These are phyloP conservation scores for Anniella stebbinsi DNA, from an alignment of 2,797 vertebrate species.

Conservation along the genomic window DNA sequence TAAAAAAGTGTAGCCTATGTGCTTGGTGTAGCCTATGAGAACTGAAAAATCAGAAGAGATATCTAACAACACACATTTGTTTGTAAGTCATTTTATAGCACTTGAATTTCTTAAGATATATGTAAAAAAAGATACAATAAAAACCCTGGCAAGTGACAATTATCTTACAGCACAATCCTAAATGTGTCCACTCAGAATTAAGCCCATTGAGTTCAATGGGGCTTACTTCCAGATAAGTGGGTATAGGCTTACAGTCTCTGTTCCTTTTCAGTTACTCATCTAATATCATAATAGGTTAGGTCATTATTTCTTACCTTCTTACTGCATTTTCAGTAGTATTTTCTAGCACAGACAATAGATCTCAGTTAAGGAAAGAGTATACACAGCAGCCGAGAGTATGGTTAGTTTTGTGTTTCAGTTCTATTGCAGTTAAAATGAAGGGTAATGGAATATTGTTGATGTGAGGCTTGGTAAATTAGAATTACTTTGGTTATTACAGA, in stretches of 20 bases:
- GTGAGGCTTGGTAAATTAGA: conserved; percentile 52
- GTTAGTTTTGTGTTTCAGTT: conserved; percentile 30
- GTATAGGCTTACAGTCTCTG: conserved; percentile 12
- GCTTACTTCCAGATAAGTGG: not conserved
- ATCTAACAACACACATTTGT: conserved; percentile 53
- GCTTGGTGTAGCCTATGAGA: conserved; percentile 37
- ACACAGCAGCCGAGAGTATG: not conserved
- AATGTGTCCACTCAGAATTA: not conserved
- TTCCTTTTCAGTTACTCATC: conserved; percentile 41
- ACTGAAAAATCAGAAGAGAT: conserved; percentile 48
- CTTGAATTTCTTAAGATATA: conserved; percentile 55
- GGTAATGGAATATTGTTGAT: conserved; percentile 21
- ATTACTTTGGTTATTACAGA: conserved; percentile 33
- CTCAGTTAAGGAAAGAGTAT: not conserved
- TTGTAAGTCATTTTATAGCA: conserved; percentile 51
- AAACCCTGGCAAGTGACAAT: conserved; percentile 24
- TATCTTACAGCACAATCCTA: conserved; percentile 19
- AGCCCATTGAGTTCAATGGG: not conserved
- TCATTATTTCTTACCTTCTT: conserved; percentile 44
- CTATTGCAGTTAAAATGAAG: conserved; percentile 41
- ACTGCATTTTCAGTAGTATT: conserved; percentile 28
- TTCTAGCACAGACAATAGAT: conserved; percentile 25
- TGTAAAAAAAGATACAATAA: conserved; percentile 40
- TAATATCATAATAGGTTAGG: conserved; percentile 26
- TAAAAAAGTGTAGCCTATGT: conserved; percentile 7